phyloP scores from a whole-genome alignment of 2,888 invertebrate genomes.

The Dexiosoma caninum region DNA sequence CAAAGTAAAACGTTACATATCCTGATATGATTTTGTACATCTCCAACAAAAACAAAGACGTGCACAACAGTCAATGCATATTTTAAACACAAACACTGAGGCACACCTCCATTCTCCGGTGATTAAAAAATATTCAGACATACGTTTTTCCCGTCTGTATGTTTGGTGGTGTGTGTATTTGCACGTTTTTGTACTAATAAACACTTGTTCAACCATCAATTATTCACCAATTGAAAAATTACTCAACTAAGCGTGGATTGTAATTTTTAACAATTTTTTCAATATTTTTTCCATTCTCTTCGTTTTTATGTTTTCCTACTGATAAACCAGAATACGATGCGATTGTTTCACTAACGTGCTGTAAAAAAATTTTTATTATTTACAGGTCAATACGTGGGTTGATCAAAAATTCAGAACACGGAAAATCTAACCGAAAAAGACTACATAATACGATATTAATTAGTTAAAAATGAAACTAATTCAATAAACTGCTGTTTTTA shows the following conservation, averaged over 20 bases:
- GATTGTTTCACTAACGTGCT: slow-evolving; percentile 22
- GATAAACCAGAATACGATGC: slow-evolving; percentile 43
- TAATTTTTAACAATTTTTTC: slow-evolving; percentile 54
- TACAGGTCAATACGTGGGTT: neutral
- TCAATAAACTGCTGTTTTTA: too few species aligned
- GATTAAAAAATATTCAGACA: neutral
- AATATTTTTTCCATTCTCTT: slow-evolving; percentile 15
- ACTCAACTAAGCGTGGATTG: slow-evolving; percentile 71
- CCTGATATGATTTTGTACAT: slow-evolving; percentile 53
- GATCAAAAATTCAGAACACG: too few species aligned
- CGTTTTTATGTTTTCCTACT: neutral
- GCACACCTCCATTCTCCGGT: slow-evolving; percentile 1
- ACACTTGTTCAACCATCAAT: slow-evolving; percentile 72
- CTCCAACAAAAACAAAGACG: slow-evolving; percentile 36
- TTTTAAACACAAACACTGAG: neutral
- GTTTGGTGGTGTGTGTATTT: neutral
- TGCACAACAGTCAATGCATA: slow-evolving; percentile 1
- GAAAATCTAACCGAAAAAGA: too few species aligned
- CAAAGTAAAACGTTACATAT: slow-evolving; percentile 48
- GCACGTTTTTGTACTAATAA: slow-evolving; percentile 51
- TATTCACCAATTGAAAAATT: slow-evolving; percentile 77
- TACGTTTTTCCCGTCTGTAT: neutral
- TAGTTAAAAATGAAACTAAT: too few species aligned
- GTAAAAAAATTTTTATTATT: neutral
- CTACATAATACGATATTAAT: too few species aligned